Evolutionary conservation across 2,888 invertebrate species (phyloP).

Genomic region (Griposia aprilina): DNA sequence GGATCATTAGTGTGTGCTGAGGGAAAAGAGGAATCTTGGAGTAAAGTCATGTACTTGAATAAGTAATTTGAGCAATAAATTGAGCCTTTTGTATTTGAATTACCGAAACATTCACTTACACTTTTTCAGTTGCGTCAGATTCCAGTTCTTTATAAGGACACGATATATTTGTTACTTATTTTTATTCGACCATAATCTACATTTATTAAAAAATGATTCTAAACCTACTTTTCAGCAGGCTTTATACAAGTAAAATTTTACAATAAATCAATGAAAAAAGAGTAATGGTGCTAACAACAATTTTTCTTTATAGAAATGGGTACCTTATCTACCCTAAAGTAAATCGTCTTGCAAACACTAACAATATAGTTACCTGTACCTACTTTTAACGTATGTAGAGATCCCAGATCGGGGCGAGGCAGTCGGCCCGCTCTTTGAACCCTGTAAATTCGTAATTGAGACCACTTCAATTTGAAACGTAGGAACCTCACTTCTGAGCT

Average conservation of each 20-base stretch:
- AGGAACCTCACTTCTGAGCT: conserved; percentile 11
- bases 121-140: background rate
- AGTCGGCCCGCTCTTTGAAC: conserved; percentile 16
- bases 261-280: background rate
- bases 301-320: background rate
- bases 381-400: background rate
- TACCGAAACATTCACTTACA: background rate
- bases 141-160: too few relatives aligned
- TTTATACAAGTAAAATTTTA: too few relatives aligned
- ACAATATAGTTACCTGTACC: background rate
- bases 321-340: background rate
- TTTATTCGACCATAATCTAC: too few relatives aligned
- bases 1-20: conserved; percentile 29
- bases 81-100: background rate
- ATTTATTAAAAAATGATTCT: too few relatives aligned
- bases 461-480: conserved; percentile 22
- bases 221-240: too few relatives aligned
- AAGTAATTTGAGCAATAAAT: conserved; percentile 3
- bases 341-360: background rate
- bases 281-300: too few relatives aligned
- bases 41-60: background rate
- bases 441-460: conserved; percentile 26
- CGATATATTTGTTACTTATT: too few relatives aligned
- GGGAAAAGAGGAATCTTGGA: conserved; percentile 6
- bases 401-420: background rate